Evolutionary conservation across 1,140 invertebrate genomes (phyloP).

Genomic region (Brachionus rubens): DNA sequence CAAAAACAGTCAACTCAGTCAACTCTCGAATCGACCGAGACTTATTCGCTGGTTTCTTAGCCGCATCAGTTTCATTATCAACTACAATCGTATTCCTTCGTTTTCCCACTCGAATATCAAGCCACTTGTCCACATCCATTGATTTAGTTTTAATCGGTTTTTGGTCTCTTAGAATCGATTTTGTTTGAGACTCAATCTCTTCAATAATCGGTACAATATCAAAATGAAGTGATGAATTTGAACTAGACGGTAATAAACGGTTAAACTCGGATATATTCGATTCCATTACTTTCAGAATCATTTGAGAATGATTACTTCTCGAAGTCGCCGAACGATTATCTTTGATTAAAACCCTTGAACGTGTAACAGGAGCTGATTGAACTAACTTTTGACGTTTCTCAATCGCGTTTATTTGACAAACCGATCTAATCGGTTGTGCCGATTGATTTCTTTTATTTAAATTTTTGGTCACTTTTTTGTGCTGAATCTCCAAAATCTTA

Average conservation of each 20-base stretch:
- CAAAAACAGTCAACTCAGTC: slow-evolving; percentile 2
- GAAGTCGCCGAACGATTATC: neutral
- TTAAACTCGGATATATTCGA: no score
- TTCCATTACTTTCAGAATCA: neutral
- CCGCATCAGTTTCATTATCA: neutral
- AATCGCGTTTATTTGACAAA: no score
- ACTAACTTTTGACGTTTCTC: neutral
- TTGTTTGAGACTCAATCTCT: neutral
- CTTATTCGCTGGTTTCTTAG: neutral
- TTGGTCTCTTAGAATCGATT: neutral
- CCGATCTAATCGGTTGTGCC: neutral
- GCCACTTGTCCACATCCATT: slow-evolving; percentile 28
- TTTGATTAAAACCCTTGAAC: neutral
- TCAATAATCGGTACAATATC: neutral
- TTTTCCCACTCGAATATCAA: neutral
- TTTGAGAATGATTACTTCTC: neutral
- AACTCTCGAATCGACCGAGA: slow-evolving; percentile 2
- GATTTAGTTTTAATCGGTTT: slow-evolving; percentile 1
- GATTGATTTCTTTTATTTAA: neutral
- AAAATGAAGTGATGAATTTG: no score
- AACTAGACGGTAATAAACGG: no score
- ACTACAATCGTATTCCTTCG: neutral
- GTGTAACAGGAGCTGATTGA: neutral
- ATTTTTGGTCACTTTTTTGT: neutral
- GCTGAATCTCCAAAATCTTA: neutral